These are phyloP conservation scores for Amblyornis subalaris DNA, from an alignment of 2,113 vertebrate genomes.

Conservation along the genomic window DNA sequence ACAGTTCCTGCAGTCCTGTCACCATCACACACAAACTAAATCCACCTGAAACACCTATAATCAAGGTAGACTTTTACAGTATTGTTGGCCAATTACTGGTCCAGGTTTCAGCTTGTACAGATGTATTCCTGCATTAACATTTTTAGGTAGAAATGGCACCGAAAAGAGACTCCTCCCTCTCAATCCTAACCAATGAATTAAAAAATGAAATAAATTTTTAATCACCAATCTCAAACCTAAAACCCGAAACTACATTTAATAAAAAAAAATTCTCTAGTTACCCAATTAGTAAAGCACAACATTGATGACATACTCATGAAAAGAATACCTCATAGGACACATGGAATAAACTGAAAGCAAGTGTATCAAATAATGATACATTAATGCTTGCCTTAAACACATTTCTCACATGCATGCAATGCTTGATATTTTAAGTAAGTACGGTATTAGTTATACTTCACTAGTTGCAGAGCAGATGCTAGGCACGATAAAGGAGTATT, in stretches of 20 bases:
- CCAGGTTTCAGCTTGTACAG: not conserved
- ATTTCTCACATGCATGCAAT: not conserved
- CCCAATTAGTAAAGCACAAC: not conserved
- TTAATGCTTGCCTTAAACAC: not conserved
- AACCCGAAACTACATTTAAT: not conserved
- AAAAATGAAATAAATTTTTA: not conserved
- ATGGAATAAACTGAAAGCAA: not conserved
- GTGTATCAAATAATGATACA: not conserved
- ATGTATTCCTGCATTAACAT: not conserved
- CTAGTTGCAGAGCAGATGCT: not conserved
- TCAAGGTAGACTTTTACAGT: not conserved
- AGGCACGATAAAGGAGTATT: not conserved
- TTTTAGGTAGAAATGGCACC: not conserved
- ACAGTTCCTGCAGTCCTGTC: not conserved
- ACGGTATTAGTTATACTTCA: not conserved
- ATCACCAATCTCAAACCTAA: not conserved
- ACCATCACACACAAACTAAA: not conserved
- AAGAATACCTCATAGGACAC: not conserved
- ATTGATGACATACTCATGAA: not conserved
- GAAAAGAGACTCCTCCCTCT: not conserved
- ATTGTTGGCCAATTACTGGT: not conserved
- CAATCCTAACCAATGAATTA: not conserved
- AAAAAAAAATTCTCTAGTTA: not conserved
- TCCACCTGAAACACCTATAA: not conserved
- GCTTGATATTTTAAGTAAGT: not conserved